A percentile compares a stretch with the other conserved stretches of the same genome.
Conservation (phyloP, 2,113 vertebrate species). For the Zapus hudsonius region DNA sequence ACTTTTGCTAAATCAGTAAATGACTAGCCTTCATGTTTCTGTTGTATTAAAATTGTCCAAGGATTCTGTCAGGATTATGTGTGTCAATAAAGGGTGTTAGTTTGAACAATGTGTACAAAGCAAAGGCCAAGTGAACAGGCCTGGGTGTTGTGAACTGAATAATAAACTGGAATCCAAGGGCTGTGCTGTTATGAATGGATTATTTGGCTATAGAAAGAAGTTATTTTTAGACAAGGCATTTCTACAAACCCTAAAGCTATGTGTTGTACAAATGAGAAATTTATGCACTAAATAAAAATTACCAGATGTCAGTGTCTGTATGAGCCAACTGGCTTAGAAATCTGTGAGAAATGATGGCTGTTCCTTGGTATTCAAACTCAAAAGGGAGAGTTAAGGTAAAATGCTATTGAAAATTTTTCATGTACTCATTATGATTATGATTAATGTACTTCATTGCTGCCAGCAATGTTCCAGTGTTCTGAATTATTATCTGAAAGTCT, state of each 20-base stretch:
- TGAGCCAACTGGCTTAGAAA: conserved; percentile 64
- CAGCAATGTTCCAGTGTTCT: conserved; percentile 35
- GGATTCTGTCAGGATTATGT: background rate
- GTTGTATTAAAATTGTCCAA: conserved; percentile 32
- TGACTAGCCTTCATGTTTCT: background rate
- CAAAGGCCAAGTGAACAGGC: background rate
- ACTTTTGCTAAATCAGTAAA: background rate
- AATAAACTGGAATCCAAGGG: background rate
- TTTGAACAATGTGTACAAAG: background rate
- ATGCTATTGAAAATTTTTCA: background rate
- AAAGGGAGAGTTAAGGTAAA: conserved; percentile 22
- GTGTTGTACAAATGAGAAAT: conserved; percentile 72
- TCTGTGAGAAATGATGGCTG: conserved; percentile 37
- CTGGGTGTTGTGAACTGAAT: conserved; percentile 25
- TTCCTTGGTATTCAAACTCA: conserved; percentile 19
- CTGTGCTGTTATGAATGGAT: conserved; percentile 42
- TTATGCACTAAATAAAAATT: conserved; percentile 69
- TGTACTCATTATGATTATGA: too few relatives aligned
- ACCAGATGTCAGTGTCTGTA: conserved; percentile 55
- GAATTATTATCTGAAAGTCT: conserved; percentile 42
- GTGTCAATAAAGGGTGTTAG: background rate
- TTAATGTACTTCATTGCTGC: too few relatives aligned
- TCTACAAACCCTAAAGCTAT: conserved; percentile 62
- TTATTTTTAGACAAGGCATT: conserved; percentile 71
- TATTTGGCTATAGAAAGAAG: conserved; percentile 65